Evolutionary conservation across 1,140 invertebrate genomes (phyloP).

Genomic region (Pseudomyrmex dendroicus): DNA sequence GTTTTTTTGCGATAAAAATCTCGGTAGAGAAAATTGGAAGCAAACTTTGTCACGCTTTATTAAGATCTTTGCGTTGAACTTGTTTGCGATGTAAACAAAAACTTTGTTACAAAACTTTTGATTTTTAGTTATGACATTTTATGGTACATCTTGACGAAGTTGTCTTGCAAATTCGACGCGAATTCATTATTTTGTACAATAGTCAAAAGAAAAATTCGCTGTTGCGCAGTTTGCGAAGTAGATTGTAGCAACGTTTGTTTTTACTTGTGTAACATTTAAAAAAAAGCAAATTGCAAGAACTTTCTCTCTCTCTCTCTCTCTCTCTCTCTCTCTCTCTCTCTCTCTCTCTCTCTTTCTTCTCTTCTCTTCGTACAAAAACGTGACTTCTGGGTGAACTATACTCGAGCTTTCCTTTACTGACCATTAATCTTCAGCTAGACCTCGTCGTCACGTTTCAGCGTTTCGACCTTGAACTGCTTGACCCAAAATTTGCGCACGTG

Average conservation of each 20-base stretch:
- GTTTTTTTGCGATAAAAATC: constrained; percentile 3
- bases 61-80: background rate
- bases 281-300: no score
- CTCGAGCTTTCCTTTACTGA: background rate
- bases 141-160: no score
- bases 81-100: background rate
- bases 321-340: no score
- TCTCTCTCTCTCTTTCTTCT: background rate
- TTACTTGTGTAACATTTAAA: no score
- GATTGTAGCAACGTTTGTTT: no score
- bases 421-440: constrained; percentile 32
- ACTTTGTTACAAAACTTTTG: background rate
- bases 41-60: background rate
- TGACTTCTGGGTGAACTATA: constrained; percentile 13
- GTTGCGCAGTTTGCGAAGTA: no score
- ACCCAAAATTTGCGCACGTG: background rate
- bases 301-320: no score
- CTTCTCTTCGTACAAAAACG: background rate
- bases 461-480: constrained; percentile 35
- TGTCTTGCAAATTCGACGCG: no score
- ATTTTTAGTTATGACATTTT: no score
- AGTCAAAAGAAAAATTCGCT: no score
- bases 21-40: background rate
- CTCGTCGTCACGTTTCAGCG: constrained; percentile 2
- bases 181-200: no score